These are phyloP conservation scores for Drosophila erecta DNA, from an alignment of 1,140 invertebrate genomes.

Conservation along the genomic window DNA sequence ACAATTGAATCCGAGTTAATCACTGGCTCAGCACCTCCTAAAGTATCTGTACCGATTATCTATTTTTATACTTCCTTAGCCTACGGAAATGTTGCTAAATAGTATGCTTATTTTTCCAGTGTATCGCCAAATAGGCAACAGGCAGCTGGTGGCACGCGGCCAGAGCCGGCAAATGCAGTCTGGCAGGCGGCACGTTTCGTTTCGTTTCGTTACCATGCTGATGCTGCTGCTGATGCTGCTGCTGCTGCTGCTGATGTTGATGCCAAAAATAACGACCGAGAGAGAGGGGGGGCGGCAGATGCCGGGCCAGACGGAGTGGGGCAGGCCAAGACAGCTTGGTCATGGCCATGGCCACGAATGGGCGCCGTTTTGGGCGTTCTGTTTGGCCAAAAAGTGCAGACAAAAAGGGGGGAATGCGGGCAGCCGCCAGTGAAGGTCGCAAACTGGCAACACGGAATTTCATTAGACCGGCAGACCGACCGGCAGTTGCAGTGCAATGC, in stretches of 20 bases:
- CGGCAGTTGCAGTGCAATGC: constrained; percentile 33
- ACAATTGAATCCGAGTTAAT: too few species aligned
- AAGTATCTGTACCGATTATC: too few species aligned
- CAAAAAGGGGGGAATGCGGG: not conserved
- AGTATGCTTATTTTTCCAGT: constrained; percentile 5
- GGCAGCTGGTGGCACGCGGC: constrained; percentile 40
- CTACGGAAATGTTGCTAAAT: too few species aligned
- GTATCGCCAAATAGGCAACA: constrained; percentile 28
- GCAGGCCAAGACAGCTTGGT: not conserved
- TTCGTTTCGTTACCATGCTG: constrained; percentile 53
- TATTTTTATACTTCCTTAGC: too few species aligned
- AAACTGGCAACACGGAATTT: constrained; percentile 55
- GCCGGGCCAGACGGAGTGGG: not conserved
- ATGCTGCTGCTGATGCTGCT: constrained; percentile 59
- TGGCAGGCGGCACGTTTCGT: constrained; percentile 41
- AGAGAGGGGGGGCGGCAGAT: not conserved
- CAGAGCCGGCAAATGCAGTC: constrained; percentile 40
- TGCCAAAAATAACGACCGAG: constrained; percentile 72
- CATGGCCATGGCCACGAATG: constrained; percentile 53
- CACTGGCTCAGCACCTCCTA: too few species aligned
- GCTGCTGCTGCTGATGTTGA: constrained; percentile 47
- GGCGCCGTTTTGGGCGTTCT: constrained; percentile 59
- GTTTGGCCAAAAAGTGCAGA: constrained; percentile 71
- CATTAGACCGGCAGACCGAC: constrained; percentile 65
- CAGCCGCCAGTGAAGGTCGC: constrained; percentile 58